These are phyloP conservation scores for Punctoribates punctum DNA, from an alignment of 2,888 invertebrate genomes.

Conservation along the genomic window DNA sequence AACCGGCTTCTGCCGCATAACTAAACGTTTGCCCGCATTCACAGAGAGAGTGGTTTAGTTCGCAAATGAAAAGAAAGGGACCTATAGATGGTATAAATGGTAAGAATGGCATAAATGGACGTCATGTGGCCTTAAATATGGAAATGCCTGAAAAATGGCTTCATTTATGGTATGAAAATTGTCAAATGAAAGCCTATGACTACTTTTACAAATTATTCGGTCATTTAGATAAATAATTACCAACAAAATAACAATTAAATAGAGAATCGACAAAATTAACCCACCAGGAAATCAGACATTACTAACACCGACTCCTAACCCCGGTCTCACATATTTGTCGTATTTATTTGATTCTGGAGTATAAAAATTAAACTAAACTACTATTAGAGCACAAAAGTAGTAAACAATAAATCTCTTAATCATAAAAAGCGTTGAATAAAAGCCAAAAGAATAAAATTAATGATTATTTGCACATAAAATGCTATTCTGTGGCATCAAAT, in stretches of 20 bases:
- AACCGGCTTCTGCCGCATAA: constrained; percentile 23
- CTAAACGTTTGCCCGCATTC: neutral
- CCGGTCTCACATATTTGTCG: neutral
- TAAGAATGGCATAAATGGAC: neutral
- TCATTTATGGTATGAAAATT: constrained; percentile 33
- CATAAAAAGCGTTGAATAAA: no score
- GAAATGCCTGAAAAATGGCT: constrained; percentile 26
- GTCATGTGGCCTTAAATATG: constrained; percentile 36
- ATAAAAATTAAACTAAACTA: no score
- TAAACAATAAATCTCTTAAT: no score
- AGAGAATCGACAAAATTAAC: constrained; percentile 23
- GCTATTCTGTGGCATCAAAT: no score
- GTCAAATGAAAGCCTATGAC: constrained; percentile 36
- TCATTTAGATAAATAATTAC: constrained; percentile 36
- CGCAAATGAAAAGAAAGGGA: constrained; percentile 28
- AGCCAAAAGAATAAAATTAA: no score
- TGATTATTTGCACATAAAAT: no score
- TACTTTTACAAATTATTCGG: constrained; percentile 31
- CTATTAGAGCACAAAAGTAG: no score
- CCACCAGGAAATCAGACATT: constrained; percentile 23
- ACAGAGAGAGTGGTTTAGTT: neutral
- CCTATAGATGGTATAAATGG: neutral
- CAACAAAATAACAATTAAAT: constrained; percentile 35
- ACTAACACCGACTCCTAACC: neutral
- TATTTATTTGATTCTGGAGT: constrained; percentile 19